Conservation (phyloP, 2,888 invertebrate genomes). For the Elaeidobius kamerunicus region DNA sequence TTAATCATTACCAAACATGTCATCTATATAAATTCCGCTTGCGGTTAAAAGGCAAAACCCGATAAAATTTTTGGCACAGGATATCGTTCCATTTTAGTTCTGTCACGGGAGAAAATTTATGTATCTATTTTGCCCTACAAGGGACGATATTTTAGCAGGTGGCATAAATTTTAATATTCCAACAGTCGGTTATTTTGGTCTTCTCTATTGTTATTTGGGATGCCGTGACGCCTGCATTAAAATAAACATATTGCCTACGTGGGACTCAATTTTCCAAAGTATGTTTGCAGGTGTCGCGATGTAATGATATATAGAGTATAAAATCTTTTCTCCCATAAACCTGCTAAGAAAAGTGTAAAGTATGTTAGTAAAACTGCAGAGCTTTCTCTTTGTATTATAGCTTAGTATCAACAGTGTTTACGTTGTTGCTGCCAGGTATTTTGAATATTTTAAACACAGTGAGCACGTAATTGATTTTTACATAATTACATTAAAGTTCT, state of each 20-base stretch:
- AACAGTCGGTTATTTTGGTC: constrained; percentile 12
- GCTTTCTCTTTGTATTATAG: too few species aligned
- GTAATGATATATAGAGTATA: too few species aligned
- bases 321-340: too few species aligned
- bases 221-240: neutral
- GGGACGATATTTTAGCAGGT: constrained; percentile 25
- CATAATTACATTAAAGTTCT: too few species aligned
- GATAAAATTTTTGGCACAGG: constrained; percentile 25
- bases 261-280: constrained; percentile 4
- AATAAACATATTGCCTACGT: constrained; percentile 8
- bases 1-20: constrained; percentile 11
- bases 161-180: constrained; percentile 25
- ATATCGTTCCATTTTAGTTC: constrained; percentile 25
- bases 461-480: too few species aligned
- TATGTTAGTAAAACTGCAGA: too few species aligned
- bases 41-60: constrained; percentile 25
- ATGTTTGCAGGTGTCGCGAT: too few species aligned
- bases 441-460: too few species aligned
- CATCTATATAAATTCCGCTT: constrained; percentile 21
- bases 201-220: constrained; percentile 13
- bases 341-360: too few species aligned
- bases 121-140: constrained; percentile 23
- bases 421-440: too few species aligned
- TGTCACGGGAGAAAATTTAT: constrained; percentile 23
- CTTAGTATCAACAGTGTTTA: too few species aligned